Conservation (phyloP, 1,140 invertebrate genomes). For the Tetramorium alpestre region DNA sequence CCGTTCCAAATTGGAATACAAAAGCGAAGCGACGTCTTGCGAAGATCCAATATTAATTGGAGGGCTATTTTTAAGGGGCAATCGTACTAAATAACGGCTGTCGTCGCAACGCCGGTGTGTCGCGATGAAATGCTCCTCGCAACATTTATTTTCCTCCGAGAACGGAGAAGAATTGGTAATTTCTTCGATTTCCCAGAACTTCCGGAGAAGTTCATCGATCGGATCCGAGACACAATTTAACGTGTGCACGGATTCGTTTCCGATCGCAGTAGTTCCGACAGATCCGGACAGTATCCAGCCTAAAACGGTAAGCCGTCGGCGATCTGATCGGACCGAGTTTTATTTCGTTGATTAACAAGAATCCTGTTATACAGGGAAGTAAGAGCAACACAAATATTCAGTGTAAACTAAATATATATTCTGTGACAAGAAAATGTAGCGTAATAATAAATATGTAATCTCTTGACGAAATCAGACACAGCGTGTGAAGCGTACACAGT, state of each 20-base stretch:
- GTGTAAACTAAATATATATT: too few species aligned
- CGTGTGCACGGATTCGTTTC: not conserved
- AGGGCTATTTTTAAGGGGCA: not conserved
- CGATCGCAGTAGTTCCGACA: too few species aligned
- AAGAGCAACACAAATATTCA: too few species aligned
- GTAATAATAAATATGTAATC: too few species aligned
- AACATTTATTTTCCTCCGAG: not conserved
- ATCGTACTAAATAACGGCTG: not conserved
- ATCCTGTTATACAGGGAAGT: not conserved
- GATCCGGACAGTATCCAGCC: not conserved
- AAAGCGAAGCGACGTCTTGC: too few species aligned
- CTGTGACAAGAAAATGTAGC: too few species aligned
- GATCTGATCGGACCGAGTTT: not conserved
- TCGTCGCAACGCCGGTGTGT: not conserved
- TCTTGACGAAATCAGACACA: too few species aligned
- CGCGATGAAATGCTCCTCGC: not conserved
- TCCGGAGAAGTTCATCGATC: conserved; percentile 50
- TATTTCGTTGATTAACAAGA: conserved; percentile 28
- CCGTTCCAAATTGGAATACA: not conserved
- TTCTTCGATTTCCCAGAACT: conserved; percentile 77
- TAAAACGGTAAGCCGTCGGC: not conserved
- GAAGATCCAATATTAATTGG: not conserved
- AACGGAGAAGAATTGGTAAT: not conserved
- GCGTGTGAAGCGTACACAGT: too few species aligned
- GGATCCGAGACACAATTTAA: conserved; percentile 19